Conservation (phyloP, 2,888 invertebrate genomes). For the Eupithecia inturbata region DNA sequence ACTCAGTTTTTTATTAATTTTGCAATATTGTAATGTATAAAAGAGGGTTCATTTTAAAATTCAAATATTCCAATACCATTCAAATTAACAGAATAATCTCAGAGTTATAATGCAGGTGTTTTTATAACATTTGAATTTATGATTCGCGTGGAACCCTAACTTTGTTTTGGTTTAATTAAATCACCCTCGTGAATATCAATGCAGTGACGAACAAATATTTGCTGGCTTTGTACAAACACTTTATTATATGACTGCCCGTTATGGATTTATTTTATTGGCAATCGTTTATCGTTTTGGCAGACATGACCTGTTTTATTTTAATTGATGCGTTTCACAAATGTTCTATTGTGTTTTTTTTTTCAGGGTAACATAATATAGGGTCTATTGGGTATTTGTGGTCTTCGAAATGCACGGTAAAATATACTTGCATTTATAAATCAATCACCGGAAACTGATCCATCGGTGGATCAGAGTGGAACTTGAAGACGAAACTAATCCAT, state of each 20-base stretch:
- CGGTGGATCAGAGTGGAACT: too few relatives aligned
- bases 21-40: not conserved
- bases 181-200: constrained; percentile 61
- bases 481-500: too few relatives aligned
- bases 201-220: constrained; percentile 70
- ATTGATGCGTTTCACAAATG: constrained; percentile 18
- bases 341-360: not conserved
- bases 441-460: too few relatives aligned
- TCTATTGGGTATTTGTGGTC: not conserved
- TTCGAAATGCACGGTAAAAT: not conserved
- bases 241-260: constrained; percentile 62
- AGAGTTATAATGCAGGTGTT: constrained; percentile 38
- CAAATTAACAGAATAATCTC: constrained; percentile 17
- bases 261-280: constrained; percentile 72
- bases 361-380: not conserved
- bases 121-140: constrained; percentile 40
- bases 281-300: constrained; percentile 65
- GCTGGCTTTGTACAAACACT: constrained; percentile 69
- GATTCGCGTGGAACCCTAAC: constrained; percentile 48
- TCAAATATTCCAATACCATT: constrained; percentile 7
- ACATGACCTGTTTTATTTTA: constrained; percentile 50
- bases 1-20: not conserved
- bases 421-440: not conserved
- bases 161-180: constrained; percentile 78
- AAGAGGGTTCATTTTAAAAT: constrained; percentile 4